These are phyloP conservation scores for Hybognathus amarus DNA, from an alignment of 2,797 vertebrate species.

Conservation along the genomic window DNA sequence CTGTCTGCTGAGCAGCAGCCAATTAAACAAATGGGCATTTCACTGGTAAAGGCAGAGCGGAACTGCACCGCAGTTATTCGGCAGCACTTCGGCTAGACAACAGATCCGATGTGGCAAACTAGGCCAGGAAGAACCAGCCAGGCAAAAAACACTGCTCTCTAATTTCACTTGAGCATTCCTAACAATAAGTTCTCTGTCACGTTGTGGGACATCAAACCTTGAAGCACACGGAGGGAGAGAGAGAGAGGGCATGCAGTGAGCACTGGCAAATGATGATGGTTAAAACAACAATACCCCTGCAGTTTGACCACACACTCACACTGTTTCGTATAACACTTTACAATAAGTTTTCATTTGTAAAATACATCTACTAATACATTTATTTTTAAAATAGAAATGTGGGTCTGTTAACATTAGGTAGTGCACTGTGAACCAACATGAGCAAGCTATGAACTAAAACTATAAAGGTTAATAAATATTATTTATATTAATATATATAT, in stretches of 20 bases:
- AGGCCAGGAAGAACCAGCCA: conserved; percentile 77
- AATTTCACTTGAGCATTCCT: conserved; percentile 61
- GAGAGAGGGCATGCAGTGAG: conserved; percentile 22
- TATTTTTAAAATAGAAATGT: background rate
- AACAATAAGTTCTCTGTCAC: conserved; percentile 80
- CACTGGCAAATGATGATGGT: conserved; percentile 12
- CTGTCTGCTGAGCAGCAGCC: conserved; percentile 58
- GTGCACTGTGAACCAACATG: background rate
- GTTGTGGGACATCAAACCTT: conserved; percentile 49
- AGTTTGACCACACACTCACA: background rate
- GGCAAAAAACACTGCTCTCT: conserved; percentile 68
- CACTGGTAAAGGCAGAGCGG: conserved; percentile 43
- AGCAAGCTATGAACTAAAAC: background rate
- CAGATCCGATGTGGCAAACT: conserved; percentile 76
- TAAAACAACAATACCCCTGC: conserved; percentile 5
- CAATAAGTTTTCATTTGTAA: background rate
- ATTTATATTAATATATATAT: too few species aligned
- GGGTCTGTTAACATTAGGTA: background rate
- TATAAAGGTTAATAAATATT: background rate
- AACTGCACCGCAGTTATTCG: conserved; percentile 39
- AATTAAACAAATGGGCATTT: conserved; percentile 62
- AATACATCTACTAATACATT: background rate
- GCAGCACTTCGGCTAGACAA: conserved; percentile 62
- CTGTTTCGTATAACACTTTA: background rate
- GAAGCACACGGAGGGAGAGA: background rate